A percentile compares a stretch with the other conserved stretches of the same genome.
phyloP scores from a whole-genome alignment of 2,888 invertebrate genomes.

The Alitta virens region DNA sequence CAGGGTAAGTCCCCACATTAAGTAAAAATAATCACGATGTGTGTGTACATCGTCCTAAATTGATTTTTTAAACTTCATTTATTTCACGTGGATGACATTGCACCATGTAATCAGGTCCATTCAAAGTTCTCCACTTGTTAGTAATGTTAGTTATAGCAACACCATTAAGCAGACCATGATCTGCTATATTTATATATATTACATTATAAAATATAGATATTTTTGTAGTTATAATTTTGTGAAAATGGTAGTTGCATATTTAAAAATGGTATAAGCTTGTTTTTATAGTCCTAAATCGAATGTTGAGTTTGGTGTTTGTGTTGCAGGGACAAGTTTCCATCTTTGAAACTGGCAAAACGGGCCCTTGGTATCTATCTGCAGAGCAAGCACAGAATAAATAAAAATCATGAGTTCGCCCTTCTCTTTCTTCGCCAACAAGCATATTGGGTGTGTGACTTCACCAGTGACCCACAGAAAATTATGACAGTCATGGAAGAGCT shows the following conservation, averaged over 20 bases:
- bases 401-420: conserved; percentile 47
- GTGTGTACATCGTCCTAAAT: no score
- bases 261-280: no score
- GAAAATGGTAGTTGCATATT: no score
- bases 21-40: no score
- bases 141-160: no score
- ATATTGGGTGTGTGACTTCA: conserved; percentile 63
- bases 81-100: no score
- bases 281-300: not conserved
- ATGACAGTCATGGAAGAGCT: conserved; percentile 63
- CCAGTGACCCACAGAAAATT: conserved; percentile 64
- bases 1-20: conserved; percentile 51
- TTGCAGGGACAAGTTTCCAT: conserved; percentile 33
- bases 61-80: no score
- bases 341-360: conserved; percentile 41
- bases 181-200: no score
- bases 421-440: conserved; percentile 42
- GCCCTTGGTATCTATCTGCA: conserved; percentile 46
- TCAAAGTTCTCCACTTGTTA: no score
- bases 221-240: not conserved
- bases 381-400: conserved; percentile 42
- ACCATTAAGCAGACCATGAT: no score
- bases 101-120: no score
- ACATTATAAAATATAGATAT: not conserved
- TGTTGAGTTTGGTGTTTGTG: not conserved